A percentile compares a stretch with the other conserved stretches of the same genome.
These are phyloP conservation scores for Rotaria socialis DNA, from an alignment of 2,888 invertebrate genomes.

Conservation along the genomic window DNA sequence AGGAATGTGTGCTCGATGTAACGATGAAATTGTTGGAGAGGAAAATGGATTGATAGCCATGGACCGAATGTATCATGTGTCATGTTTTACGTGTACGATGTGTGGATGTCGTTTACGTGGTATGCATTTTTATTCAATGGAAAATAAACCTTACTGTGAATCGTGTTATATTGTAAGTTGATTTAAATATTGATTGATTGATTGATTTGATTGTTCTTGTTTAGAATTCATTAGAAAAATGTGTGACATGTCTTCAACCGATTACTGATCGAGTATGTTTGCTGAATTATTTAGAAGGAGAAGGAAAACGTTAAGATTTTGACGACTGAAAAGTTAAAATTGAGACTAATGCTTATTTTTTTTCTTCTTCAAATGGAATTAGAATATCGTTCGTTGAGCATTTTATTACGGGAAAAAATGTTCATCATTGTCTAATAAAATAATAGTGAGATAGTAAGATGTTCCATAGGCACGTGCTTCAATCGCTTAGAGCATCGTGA, in stretches of 20 bases:
- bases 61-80: slow-evolving; percentile 89
- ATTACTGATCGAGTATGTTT: slow-evolving; percentile 74
- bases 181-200: not conserved
- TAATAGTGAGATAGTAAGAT: no score
- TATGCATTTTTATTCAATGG: slow-evolving; percentile 84
- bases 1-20: slow-evolving; percentile 85
- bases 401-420: no score
- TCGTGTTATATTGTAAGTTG: slow-evolving; percentile 76
- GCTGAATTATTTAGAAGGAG: slow-evolving; percentile 5
- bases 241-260: slow-evolving; percentile 87
- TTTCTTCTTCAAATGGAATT: no score
- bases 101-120: slow-evolving; percentile 80
- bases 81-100: slow-evolving; percentile 84
- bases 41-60: slow-evolving; percentile 94
- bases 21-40: slow-evolving; percentile 83
- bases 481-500: no score
- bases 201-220: slow-evolving; percentile 42
- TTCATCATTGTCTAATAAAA: no score
- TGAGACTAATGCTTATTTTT: no score
- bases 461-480: no score
- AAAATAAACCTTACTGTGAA: slow-evolving; percentile 92
- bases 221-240: slow-evolving; percentile 89
- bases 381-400: no score
- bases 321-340: no score
- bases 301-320: no score